These are phyloP conservation scores for Murina feae DNA, from an alignment of 2,113 vertebrate species.

Conservation along the genomic window DNA sequence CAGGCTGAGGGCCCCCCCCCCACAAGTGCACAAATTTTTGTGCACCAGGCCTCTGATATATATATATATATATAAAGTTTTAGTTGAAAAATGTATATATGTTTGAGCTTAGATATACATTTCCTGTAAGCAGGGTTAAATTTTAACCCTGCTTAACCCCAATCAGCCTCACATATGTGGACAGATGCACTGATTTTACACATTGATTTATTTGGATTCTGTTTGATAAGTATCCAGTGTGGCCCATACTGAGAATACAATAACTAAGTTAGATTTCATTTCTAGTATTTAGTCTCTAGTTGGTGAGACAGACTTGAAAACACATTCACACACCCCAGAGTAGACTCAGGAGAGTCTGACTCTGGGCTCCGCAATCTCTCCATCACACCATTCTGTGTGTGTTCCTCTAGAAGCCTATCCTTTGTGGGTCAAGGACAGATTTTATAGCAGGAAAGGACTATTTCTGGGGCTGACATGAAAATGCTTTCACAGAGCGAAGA, in stretches of 20 bases:
- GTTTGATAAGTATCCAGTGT: background rate
- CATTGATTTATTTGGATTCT: background rate
- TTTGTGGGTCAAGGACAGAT: conserved; percentile 47
- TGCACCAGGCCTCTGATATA: too few species aligned
- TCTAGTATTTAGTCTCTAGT: background rate
- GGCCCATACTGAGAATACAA: background rate
- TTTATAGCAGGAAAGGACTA: conserved; percentile 18
- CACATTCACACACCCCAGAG: background rate
- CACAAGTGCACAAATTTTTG: too few species aligned
- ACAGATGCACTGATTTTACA: background rate
- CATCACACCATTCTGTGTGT: background rate
- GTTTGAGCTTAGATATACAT: background rate
- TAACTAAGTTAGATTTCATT: background rate
- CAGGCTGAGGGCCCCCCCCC: too few species aligned
- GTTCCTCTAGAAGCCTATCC: conserved; percentile 11
- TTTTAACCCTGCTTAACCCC: background rate
- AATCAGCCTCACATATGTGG: background rate
- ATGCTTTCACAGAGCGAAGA: conserved; percentile 35
- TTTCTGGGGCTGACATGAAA: conserved; percentile 40
- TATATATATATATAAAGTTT: background rate
- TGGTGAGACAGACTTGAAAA: background rate
- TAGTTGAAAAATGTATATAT: background rate
- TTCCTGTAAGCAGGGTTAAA: background rate
- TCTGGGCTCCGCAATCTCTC: background rate
- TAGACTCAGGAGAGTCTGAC: background rate